Evolutionary conservation across 2,888 invertebrate genomes (phyloP).

Genomic region (Trichopria drosophilae): DNA sequence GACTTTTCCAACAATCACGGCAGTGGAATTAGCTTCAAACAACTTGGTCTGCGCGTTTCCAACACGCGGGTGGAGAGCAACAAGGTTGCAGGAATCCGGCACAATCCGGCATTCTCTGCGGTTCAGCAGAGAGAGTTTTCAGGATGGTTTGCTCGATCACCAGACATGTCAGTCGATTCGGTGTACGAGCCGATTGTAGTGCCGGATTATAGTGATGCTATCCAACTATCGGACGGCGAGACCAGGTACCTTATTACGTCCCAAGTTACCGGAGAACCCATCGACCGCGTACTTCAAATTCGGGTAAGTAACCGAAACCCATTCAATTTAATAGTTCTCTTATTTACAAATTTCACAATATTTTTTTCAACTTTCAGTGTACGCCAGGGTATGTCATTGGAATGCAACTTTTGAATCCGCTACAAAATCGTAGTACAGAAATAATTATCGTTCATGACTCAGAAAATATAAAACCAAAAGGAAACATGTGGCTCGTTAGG

Average conservation of each 20-base stretch:
- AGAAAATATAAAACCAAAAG: slow-evolving; percentile 63
- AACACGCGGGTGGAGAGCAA: slow-evolving; percentile 83
- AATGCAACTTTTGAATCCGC: slow-evolving; percentile 86
- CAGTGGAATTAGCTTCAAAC: slow-evolving; percentile 87
- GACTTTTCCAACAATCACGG: slow-evolving; percentile 83
- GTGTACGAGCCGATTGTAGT: slow-evolving; percentile 75
- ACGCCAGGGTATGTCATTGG: slow-evolving; percentile 85
- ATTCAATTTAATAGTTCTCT: neutral
- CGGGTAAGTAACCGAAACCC: slow-evolving; percentile 39
- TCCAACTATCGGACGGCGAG: slow-evolving; percentile 71
- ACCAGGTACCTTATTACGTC: slow-evolving; percentile 80
- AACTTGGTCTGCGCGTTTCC: slow-evolving; percentile 79
- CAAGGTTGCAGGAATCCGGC: slow-evolving; percentile 83
- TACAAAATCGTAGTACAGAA: slow-evolving; percentile 86
- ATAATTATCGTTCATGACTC: slow-evolving; percentile 79
- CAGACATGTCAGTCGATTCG: slow-evolving; percentile 70
- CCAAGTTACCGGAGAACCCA: slow-evolving; percentile 64
- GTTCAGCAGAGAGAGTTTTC: slow-evolving; percentile 87
- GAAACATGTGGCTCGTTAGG: slow-evolving; percentile 74
- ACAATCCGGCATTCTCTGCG: slow-evolving; percentile 84
- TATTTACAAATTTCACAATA: neutral
- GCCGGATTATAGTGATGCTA: slow-evolving; percentile 66
- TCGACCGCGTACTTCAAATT: slow-evolving; percentile 46
- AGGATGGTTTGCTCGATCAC: slow-evolving; percentile 81
- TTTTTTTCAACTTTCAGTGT: slow-evolving; percentile 57